Evolutionary conservation across 2,113 vertebrate genomes (phyloP).

Genomic region (Gymnogyps californianus): DNA sequence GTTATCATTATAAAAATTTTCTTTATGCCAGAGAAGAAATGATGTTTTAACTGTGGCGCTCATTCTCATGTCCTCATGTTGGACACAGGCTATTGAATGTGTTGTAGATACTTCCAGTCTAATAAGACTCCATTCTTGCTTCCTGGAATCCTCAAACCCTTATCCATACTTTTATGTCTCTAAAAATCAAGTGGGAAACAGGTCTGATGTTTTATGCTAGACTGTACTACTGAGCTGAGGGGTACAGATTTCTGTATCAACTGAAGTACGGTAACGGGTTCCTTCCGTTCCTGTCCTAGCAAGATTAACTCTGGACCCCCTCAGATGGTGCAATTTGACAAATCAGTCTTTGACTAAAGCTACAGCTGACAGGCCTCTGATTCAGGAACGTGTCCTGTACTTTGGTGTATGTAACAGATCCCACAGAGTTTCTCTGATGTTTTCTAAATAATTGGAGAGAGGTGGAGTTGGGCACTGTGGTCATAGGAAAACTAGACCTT

Average conservation of each 20-base stretch:
- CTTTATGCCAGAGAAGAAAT: neutral
- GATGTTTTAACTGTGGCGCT: neutral
- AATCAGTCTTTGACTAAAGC: too few species aligned
- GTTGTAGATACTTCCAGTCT: neutral
- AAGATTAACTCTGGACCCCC: neutral
- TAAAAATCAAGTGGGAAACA: neutral
- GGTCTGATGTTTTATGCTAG: neutral
- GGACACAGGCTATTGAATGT: neutral
- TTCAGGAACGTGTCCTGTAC: neutral
- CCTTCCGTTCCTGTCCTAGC: neutral
- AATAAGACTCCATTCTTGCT: neutral
- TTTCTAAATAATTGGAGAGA: neutral
- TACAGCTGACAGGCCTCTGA: neutral
- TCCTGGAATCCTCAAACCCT: neutral
- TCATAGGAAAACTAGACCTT: neutral
- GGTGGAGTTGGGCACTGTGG: neutral
- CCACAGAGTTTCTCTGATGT: neutral
- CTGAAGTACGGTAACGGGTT: neutral
- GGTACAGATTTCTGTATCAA: neutral
- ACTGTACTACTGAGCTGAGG: neutral
- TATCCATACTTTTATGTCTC: neutral
- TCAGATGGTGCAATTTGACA: too few species aligned
- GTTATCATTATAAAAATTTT: neutral
- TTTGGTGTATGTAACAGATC: neutral
- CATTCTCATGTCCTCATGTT: neutral